Base-by-base conservation (phyloP, 2,888 invertebrate genomes). In the Cheilosia soror region DNA sequence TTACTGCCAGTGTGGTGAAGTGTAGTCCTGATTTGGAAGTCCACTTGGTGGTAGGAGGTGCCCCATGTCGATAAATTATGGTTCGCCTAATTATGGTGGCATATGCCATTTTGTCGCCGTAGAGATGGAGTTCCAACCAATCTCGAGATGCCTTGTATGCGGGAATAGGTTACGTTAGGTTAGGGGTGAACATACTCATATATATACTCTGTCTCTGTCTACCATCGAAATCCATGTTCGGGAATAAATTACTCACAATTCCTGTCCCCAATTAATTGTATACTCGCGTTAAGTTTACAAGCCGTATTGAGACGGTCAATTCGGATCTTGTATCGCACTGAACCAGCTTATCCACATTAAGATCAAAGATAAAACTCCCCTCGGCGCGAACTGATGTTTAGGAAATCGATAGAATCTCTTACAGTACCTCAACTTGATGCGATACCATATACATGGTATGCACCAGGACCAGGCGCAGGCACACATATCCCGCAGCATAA, bases 81-180 rank as follows among this genome's bases (percentile, higher is more conserved):
- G 33, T 83, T 83, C 72, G 33, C 13, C 75, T 84, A 60, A 65
- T 69, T 69, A 40, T 20, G 42, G 49, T 31, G 63, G 51, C 11
- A 58, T 65, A 73, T 78, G 79, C 83, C 83, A 84, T 84, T 84
- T 84, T 84, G 79, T 84, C 83, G 83, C 65, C 53, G 11, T 3
- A 20, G 29, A 27, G 29, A 33, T 33, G 49, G 33, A 20, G 42
- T 27, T 15, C 25, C 4, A n/a, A n/a, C n/a, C n/a, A n/a, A n/a
- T n/a, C n/a, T n/a, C n/a, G n/a, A n/a, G n/a, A 27, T 4, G 13
- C 13, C 15, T 20, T 15, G 6, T 15, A 15, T 44, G n/a, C n/a
- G 15, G 47, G n/a, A 7, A 3, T 7, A 20, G 20, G 4, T n/a
- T n/a, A n/a, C n/a, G n/a, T n/a, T n/a, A n/a, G n/a, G n/a, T n/a